Conservation (phyloP, 2,888 invertebrate species). For the Agrotis clavis region DNA sequence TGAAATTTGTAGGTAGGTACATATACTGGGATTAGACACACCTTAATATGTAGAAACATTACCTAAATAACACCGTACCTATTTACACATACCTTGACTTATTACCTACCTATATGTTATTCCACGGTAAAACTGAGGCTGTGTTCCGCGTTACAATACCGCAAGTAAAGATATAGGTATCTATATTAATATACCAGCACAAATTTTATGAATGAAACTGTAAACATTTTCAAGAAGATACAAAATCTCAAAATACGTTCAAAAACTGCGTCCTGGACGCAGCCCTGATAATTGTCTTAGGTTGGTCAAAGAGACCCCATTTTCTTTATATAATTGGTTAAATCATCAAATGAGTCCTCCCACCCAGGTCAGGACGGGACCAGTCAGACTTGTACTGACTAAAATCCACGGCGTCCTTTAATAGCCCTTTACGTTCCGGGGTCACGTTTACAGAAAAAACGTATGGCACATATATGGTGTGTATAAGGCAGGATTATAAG, state of each 20-base stretch:
- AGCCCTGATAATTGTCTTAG: too few species aligned
- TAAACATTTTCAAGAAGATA: background rate
- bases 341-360: too few species aligned
- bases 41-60: constrained; percentile 9
- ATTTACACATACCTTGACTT: constrained; percentile 27
- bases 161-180: background rate
- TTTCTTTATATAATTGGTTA: too few species aligned
- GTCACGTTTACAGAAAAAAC: too few species aligned
- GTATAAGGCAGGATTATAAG: too few species aligned
- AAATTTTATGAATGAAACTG: background rate
- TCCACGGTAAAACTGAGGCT: constrained; percentile 33
- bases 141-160: constrained; percentile 17
- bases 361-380: too few species aligned
- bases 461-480: too few species aligned
- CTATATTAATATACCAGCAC: background rate
- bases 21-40: constrained; percentile 44
- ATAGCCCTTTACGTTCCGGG: too few species aligned
- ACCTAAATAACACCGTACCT: constrained; percentile 3
- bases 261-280: background rate
- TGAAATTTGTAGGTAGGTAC: constrained; percentile 20
- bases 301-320: too few species aligned
- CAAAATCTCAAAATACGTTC: background rate
- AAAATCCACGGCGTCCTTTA: too few species aligned
- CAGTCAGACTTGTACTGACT: too few species aligned
- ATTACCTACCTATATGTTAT: constrained; percentile 40